These are phyloP conservation scores for Pseudomyrmex pallidus DNA, from an alignment of 1,140 invertebrate genomes.

Conservation along the genomic window DNA sequence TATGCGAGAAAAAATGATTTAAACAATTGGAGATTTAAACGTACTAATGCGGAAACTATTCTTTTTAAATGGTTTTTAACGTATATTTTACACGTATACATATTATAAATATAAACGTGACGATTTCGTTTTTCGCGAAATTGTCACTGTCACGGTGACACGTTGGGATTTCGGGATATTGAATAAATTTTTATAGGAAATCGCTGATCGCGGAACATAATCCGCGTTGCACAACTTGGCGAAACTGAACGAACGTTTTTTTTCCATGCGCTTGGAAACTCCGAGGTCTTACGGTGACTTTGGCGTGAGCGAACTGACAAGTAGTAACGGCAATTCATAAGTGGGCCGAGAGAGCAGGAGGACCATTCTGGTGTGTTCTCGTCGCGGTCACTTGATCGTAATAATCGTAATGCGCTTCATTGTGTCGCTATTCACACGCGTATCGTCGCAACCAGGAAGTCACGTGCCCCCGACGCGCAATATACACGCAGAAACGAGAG, in stretches of 20 bases:
- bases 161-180: no score
- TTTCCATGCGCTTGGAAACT: slow-evolving; percentile 13
- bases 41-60: no score
- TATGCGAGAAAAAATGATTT: no score
- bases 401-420: slow-evolving; percentile 58
- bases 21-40: no score
- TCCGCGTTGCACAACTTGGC: no score
- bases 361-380: background rate
- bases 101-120: no score
- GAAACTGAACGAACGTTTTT: slow-evolving; percentile 20
- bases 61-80: no score
- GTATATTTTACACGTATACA: no score
- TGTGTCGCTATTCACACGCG: slow-evolving; percentile 48
- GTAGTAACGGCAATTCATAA: slow-evolving; percentile 60
- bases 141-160: no score
- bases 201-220: background rate
- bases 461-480: slow-evolving; percentile 42
- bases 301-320: slow-evolving; percentile 40
- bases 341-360: slow-evolving; percentile 35
- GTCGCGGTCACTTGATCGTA: slow-evolving; percentile 61
- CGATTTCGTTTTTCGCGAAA: no score
- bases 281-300: slow-evolving; percentile 16
- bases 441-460: slow-evolving; percentile 63
- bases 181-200: background rate
- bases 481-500: background rate